phyloP scores from a whole-genome alignment of 2,113 vertebrate species.

The Chaenocephalus aceratus region DNA sequence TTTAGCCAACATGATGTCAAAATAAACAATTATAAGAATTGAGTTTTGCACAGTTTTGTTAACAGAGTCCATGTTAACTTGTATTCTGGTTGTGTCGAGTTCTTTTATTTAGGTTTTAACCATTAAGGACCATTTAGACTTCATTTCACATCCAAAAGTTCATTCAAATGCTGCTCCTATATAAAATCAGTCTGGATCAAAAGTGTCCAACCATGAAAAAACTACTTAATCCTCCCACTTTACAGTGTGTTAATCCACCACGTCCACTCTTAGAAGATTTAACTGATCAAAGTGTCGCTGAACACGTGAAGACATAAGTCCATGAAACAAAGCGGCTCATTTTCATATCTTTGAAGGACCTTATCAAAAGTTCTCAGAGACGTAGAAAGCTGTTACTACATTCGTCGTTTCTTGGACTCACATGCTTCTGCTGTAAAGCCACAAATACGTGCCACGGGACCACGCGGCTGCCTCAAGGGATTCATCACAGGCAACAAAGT shows the following conservation, averaged over 20 bases:
- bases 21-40: too few relatives aligned
- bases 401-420: conserved; percentile 11
- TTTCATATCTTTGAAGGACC: neutral
- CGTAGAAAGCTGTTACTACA: too few relatives aligned
- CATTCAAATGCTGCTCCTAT: neutral
- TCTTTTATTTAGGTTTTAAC: too few relatives aligned
- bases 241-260: conserved; percentile 38
- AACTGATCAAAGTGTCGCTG: conserved; percentile 58
- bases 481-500: conserved; percentile 9
- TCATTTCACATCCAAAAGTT: too few relatives aligned
- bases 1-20: too few relatives aligned
- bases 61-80: too few relatives aligned
- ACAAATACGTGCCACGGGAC: conserved; percentile 25
- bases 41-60: too few relatives aligned
- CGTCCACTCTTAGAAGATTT: conserved; percentile 30
- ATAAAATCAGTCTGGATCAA: neutral
- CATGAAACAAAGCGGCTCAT: conserved; percentile 20
- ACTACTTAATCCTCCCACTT: conserved; percentile 50
- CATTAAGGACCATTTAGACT: too few relatives aligned
- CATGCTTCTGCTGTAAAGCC: neutral
- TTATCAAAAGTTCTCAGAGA: neutral
- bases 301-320: conserved; percentile 47
- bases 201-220: neutral
- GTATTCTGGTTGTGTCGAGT: too few relatives aligned
- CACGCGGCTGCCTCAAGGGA: conserved; percentile 4